These are phyloP conservation scores for Harpalus rubripes DNA, from an alignment of 2,888 invertebrate genomes.

Conservation along the genomic window DNA sequence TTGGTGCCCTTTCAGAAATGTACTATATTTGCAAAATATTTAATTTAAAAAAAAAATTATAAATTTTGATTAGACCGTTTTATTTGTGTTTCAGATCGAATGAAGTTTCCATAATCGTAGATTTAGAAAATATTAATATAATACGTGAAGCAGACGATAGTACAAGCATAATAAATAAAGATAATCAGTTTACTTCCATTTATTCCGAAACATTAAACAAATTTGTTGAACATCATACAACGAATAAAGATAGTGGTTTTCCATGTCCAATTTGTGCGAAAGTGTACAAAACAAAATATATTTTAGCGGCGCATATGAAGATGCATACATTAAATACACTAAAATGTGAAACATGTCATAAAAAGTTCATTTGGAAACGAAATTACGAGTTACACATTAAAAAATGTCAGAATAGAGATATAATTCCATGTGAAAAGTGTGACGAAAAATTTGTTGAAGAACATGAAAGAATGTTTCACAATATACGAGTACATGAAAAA, in stretches of 20 bases:
- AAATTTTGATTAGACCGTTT: conserved; percentile 27
- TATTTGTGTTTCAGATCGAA: conserved; percentile 50
- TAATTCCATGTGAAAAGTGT: conserved; percentile 76
- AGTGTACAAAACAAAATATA: conserved; percentile 53
- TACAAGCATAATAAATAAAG: not conserved
- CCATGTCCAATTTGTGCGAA: conserved; percentile 55
- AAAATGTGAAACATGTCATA: conserved; percentile 79
- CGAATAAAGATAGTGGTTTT: not conserved
- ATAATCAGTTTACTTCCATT: not conserved
- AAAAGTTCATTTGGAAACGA: conserved; percentile 76
- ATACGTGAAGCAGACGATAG: not conserved
- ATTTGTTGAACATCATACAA: conserved; percentile 25
- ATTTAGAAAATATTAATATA: not conserved
- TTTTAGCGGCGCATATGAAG: conserved; percentile 74
- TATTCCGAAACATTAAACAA: conserved; percentile 21
- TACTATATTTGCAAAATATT: not conserved
- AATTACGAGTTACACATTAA: not conserved
- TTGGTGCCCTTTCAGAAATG: not conserved
- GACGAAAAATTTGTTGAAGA: conserved; percentile 79
- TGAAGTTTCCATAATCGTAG: conserved; percentile 69
- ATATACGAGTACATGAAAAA: conserved; percentile 72
- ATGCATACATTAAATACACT: conserved; percentile 79
- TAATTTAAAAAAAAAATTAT: not conserved
- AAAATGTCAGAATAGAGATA: not conserved
- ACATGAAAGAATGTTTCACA: conserved; percentile 79